phyloP scores from a whole-genome alignment of 2,113 vertebrate genomes.

The Sinosuthora webbiana region DNA sequence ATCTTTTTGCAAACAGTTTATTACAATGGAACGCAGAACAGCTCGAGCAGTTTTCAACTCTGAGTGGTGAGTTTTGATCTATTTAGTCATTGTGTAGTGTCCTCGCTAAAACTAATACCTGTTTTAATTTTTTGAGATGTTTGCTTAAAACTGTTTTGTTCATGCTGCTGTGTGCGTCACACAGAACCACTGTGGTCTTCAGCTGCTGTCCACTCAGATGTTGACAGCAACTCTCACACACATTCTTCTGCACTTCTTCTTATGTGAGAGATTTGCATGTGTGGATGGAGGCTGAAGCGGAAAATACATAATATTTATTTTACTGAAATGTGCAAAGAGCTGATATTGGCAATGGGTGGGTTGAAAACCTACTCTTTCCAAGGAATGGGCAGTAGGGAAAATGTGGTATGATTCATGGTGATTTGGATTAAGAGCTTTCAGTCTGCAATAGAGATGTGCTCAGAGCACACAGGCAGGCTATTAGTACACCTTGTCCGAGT shows the following conservation, averaged over 20 bases:
- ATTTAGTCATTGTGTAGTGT: background rate
- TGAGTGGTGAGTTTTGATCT: background rate
- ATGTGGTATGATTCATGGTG: background rate
- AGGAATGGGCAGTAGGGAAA: background rate
- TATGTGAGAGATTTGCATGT: background rate
- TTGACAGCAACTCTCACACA: background rate
- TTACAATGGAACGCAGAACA: background rate
- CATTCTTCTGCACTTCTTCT: background rate
- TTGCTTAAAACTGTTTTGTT: background rate
- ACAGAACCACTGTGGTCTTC: background rate
- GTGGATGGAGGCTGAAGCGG: background rate
- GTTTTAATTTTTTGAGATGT: background rate
- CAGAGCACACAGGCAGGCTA: background rate
- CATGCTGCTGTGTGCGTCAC: background rate
- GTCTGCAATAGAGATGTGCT: background rate
- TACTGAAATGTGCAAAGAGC: background rate
- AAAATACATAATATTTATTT: background rate
- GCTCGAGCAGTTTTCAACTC: background rate
- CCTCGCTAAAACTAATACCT: background rate
- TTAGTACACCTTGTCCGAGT: background rate
- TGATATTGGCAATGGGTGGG: background rate
- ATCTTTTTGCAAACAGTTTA: slow-evolving; percentile 11
- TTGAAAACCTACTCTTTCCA: background rate
- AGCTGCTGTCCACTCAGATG: background rate
- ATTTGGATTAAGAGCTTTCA: background rate